These are phyloP conservation scores for Oophaga sylvatica DNA, from an alignment of 2,797 vertebrate species.

Conservation along the genomic window DNA sequence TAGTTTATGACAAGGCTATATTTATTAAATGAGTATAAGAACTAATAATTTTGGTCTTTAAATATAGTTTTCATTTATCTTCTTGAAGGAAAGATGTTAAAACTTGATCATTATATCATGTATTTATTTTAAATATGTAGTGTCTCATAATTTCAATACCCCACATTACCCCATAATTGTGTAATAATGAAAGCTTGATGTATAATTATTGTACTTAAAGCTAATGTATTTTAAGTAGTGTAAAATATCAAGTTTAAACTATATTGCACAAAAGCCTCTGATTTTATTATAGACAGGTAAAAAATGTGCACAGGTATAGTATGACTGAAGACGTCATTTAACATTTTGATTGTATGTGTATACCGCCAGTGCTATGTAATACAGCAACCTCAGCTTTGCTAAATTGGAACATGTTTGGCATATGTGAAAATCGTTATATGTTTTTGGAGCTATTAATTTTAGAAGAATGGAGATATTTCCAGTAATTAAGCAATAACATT, in stretches of 20 bases:
- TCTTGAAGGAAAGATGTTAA: not conserved
- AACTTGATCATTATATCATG: not conserved
- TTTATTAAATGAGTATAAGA: no score
- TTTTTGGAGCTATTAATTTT: not conserved
- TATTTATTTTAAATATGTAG: not conserved
- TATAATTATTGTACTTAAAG: conserved; percentile 8
- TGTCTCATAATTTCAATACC: not conserved
- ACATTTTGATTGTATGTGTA: not conserved
- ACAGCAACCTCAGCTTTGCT: not conserved
- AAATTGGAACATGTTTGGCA: not conserved
- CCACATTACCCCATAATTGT: conserved; percentile 6
- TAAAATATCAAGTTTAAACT: not conserved
- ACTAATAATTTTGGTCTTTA: not conserved
- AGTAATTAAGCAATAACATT: not conserved
- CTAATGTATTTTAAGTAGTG: not conserved
- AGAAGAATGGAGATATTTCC: not conserved
- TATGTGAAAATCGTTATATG: not conserved
- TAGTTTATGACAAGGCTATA: no score
- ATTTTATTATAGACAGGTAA: not conserved
- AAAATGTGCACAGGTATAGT: not conserved
- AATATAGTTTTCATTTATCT: not conserved
- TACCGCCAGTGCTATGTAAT: not conserved
- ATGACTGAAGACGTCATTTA: not conserved
- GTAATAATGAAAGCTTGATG: not conserved
- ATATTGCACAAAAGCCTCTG: not conserved